Evolutionary conservation across 1,140 invertebrate genomes (phyloP).

Genomic region (Linepithema humile): DNA sequence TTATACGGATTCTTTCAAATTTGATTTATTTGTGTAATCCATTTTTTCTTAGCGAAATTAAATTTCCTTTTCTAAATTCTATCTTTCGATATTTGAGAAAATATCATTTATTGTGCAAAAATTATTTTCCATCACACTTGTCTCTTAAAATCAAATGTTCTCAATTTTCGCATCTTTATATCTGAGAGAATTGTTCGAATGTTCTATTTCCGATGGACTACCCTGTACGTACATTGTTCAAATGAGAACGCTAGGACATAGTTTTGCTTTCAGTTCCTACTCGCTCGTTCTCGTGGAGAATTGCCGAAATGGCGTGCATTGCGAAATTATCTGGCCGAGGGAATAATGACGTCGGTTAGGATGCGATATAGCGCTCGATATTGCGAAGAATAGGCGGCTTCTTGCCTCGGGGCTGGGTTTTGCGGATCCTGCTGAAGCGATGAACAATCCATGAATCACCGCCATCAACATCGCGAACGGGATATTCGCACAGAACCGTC

Average conservation of each 20-base stretch:
- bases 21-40: neutral
- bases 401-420: conserved; percentile 4
- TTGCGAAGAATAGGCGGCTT: conserved; percentile 17
- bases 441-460: conserved; percentile 29
- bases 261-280: conserved; percentile 25
- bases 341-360: conserved; percentile 29
- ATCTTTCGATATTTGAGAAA: neutral
- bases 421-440: conserved; percentile 1
- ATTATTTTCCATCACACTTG: neutral
- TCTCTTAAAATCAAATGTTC: neutral
- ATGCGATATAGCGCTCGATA: conserved; percentile 20
- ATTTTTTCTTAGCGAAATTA: neutral
- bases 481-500: conserved; percentile 14
- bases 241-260: conserved; percentile 11
- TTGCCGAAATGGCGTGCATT: conserved; percentile 27
- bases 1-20: neutral
- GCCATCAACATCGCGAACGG: conserved; percentile 16
- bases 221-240: neutral
- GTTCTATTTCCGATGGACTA: neutral
- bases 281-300: neutral
- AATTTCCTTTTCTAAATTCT: neutral
- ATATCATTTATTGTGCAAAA: neutral
- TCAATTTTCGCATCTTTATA: neutral
- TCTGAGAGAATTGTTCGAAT: neutral
- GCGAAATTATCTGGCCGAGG: conserved; percentile 35